These are phyloP conservation scores for Athalia cordata DNA, from an alignment of 2,888 invertebrate genomes.

Conservation along the genomic window DNA sequence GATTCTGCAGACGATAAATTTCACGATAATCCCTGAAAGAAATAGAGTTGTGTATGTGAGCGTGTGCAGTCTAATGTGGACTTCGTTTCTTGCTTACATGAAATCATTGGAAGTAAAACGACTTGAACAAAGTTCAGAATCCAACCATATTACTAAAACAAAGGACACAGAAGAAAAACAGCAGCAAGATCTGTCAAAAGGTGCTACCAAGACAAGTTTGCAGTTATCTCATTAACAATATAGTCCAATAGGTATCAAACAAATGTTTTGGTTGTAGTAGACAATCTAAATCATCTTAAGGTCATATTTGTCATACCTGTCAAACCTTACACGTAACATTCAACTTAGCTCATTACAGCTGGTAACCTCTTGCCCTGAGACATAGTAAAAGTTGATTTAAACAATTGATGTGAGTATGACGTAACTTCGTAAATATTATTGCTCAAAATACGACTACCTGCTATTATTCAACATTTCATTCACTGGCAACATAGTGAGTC, in stretches of 20 bases:
- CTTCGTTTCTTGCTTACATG: conserved; percentile 86
- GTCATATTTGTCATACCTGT: background rate
- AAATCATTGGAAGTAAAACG: conserved; percentile 77
- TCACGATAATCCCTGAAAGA: conserved; percentile 81
- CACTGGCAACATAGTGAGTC: too few relatives aligned
- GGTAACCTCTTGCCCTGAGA: too few relatives aligned
- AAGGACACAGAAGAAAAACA: conserved; percentile 1
- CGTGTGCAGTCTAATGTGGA: conserved; percentile 84
- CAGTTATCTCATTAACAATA: conserved; percentile 45
- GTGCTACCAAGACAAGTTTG: conserved; percentile 40
- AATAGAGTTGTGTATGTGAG: conserved; percentile 86
- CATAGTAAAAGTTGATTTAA: too few relatives aligned
- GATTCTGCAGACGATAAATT: conserved; percentile 83
- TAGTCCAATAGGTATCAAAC: conserved; percentile 13
- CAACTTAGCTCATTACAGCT: too few relatives aligned
- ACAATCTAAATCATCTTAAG: background rate
- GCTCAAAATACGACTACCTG: too few relatives aligned
- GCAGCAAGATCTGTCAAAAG: conserved; percentile 5
- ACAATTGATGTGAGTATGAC: background rate
- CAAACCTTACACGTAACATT: background rate
- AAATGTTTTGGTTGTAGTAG: background rate
- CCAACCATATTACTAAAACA: background rate
- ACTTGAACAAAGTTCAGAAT: conserved; percentile 34
- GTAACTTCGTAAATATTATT: conserved; percentile 2
- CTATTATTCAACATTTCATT: too few relatives aligned